Percentiles rank a stretch among this genome's conserved stretches.
phyloP scores from a whole-genome alignment of 2,113 vertebrate genomes.

The Tricholaema leucomelas region DNA sequence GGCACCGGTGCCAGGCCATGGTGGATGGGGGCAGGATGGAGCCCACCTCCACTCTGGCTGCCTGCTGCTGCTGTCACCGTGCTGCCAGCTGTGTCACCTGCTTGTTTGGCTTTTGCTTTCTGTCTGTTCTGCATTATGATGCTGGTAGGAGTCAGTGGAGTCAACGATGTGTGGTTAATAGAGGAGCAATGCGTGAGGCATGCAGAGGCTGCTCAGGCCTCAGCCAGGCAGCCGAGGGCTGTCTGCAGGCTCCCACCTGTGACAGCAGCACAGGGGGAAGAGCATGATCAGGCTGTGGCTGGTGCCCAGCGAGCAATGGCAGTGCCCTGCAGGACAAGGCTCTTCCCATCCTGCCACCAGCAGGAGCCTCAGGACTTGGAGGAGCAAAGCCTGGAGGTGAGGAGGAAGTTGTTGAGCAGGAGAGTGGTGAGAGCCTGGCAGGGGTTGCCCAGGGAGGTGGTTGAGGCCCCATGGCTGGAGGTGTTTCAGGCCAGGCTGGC shows the following conservation, averaged over 20 bases:
- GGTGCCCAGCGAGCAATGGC: not conserved
- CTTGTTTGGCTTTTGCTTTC: not conserved
- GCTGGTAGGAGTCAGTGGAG: not conserved
- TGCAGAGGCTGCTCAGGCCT: not conserved
- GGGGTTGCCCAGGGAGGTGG: no score
- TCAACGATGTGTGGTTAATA: not conserved
- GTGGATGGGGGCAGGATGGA: not conserved
- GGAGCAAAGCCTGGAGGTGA: no score
- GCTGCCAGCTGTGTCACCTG: not conserved
- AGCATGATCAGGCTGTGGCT: fast-evolving
- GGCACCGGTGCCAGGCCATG: not conserved
- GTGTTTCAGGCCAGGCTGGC: no score
- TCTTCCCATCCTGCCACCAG: not conserved
- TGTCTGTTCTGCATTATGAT: fast-evolving
- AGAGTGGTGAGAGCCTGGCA: no score
- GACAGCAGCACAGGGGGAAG: not conserved
- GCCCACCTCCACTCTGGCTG: fast-evolving
- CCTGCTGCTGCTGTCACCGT: not conserved
- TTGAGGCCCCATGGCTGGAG: no score
- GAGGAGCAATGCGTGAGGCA: not conserved
- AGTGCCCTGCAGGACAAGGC: not conserved
- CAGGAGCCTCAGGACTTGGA: not conserved
- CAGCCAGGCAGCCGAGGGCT: not conserved
- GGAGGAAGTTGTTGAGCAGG: no score
- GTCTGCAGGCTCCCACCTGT: not conserved